These are phyloP conservation scores for Troides aeacus DNA, from an alignment of 2,888 invertebrate species.

Conservation along the genomic window DNA sequence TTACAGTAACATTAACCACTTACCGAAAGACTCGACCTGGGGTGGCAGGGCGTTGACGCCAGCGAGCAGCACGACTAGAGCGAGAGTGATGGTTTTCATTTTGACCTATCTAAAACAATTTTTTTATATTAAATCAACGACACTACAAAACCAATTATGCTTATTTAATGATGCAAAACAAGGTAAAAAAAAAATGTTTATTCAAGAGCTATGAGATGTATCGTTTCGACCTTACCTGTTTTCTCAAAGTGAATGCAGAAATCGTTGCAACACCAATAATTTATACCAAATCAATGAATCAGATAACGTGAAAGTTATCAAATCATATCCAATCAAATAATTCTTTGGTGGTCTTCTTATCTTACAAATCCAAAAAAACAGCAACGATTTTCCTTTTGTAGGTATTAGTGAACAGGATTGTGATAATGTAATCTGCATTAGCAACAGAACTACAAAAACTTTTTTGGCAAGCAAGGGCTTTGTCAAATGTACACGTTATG, in stretches of 20 bases:
- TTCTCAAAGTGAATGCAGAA: neutral
- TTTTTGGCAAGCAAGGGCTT: too few species aligned
- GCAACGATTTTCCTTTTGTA: neutral
- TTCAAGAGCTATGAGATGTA: neutral
- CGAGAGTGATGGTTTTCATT: slow-evolving; percentile 46
- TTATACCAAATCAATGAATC: neutral
- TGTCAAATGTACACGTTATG: too few species aligned
- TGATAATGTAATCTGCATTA: neutral
- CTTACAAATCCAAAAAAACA: neutral
- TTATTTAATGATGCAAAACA: too few species aligned
- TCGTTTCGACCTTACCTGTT: neutral
- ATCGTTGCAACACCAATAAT: neutral
- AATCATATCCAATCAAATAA: neutral
- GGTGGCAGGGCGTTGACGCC: slow-evolving; percentile 42
- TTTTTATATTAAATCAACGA: neutral
- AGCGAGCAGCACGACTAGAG: slow-evolving; percentile 43
- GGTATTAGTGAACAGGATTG: neutral
- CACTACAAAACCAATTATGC: too few species aligned
- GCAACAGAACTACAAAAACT: neutral
- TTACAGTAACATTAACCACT: neutral
- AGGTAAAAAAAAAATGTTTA: neutral
- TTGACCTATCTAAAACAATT: slow-evolving; percentile 28
- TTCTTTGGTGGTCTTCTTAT: neutral
- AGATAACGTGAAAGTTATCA: neutral
- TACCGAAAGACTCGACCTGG: neutral